Percentiles rank a stretch among this genome's conserved stretches.
phyloP scores from a whole-genome alignment of 2,888 invertebrate species.

The Chymomyza caudatula region DNA sequence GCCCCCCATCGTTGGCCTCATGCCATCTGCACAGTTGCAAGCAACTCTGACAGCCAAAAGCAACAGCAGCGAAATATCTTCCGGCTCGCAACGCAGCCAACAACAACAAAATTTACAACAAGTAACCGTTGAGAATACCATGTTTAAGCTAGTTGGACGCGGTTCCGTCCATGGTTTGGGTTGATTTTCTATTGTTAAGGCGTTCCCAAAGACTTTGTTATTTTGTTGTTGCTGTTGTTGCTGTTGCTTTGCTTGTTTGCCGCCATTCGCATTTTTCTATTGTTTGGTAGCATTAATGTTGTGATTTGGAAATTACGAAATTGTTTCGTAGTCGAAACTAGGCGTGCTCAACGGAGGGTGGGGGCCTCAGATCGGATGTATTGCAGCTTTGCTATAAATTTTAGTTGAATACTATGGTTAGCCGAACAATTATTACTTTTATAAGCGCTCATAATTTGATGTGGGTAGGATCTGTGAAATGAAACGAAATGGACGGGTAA shows the following conservation, averaged over 20 bases:
- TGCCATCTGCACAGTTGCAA: background rate
- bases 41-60: background rate
- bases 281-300: conserved; percentile 28
- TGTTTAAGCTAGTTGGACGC: background rate
- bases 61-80: conserved; percentile 4
- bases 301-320: conserved; percentile 53
- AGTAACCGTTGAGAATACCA: background rate
- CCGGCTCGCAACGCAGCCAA: conserved; percentile 1
- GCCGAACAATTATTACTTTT: background rate
- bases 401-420: background rate
- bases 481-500: background rate
- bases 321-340: conserved; percentile 21
- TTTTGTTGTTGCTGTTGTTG: background rate
- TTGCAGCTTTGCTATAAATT: conserved; percentile 1
- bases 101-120: background rate
- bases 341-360: background rate
- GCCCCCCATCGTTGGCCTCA: background rate
- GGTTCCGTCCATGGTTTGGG: background rate
- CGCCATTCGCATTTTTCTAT: conserved; percentile 41
- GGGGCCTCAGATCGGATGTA: background rate
- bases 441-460: too few relatives aligned
- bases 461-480: background rate
- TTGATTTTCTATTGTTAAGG: conserved; percentile 6
- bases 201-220: background rate
- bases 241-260: conserved; percentile 6